Percentiles rank a stretch among this genome's conserved stretches.
Conservation (phyloP, 2,113 vertebrate species). For the Zosterops borbonicus region DNA sequence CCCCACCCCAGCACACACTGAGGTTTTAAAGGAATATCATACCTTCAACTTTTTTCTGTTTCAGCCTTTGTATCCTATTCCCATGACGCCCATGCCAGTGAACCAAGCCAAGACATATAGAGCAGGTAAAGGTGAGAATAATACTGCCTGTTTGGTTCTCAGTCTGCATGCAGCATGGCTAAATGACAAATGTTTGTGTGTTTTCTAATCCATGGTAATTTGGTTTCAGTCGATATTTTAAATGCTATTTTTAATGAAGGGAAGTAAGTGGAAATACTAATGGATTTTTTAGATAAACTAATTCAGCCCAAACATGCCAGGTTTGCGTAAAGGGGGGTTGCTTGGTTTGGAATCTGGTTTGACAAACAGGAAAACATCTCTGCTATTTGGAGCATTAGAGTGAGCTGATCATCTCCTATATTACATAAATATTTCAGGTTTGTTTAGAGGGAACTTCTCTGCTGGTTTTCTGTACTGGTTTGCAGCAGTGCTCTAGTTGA, state of each 20-base stretch:
- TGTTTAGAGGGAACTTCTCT: neutral
- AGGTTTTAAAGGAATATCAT: neutral
- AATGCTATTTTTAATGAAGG: neutral
- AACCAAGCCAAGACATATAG: slow-evolving; percentile 99
- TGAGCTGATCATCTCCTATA: neutral
- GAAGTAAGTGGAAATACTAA: neutral
- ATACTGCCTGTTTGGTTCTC: slow-evolving; percentile 74
- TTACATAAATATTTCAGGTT: neutral
- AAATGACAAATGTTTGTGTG: neutral
- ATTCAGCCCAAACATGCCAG: neutral
- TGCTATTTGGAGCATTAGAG: neutral
- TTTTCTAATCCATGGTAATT: neutral
- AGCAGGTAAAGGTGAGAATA: slow-evolving; percentile 99
- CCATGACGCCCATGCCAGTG: slow-evolving; percentile 95
- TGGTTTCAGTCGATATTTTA: neutral
- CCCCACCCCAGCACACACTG: neutral
- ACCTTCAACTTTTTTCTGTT: slow-evolving; percentile 47
- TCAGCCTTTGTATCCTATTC: slow-evolving; percentile 95
- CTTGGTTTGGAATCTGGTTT: neutral
- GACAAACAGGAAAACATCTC: neutral
- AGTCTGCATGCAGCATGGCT: slow-evolving; percentile 73
- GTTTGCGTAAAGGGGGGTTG: neutral
- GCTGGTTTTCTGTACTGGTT: neutral
- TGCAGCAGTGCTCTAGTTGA: neutral
- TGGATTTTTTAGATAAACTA: neutral